These are phyloP conservation scores for Trachelus iudaicus DNA, from an alignment of 2,888 invertebrate species.

Conservation along the genomic window DNA sequence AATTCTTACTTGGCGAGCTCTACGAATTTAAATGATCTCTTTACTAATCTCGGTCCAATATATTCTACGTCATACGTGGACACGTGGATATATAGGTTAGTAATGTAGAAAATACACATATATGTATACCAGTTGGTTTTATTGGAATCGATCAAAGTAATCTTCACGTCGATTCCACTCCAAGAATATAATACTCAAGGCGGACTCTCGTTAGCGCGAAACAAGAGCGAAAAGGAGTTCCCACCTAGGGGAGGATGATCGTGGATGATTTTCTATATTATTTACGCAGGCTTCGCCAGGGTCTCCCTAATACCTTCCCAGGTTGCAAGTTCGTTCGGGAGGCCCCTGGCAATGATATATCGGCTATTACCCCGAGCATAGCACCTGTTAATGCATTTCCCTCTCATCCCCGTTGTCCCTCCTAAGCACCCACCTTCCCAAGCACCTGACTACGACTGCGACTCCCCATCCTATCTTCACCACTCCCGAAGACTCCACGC, in stretches of 20 bases:
- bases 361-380: slow-evolving; percentile 52
- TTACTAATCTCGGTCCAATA: not conserved
- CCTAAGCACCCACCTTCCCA: slow-evolving; percentile 39
- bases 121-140: not conserved
- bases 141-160: not conserved
- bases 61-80: not conserved
- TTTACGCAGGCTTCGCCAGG: slow-evolving; percentile 13
- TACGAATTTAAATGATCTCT: not conserved
- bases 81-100: not conserved
- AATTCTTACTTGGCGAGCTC: not conserved
- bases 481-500: slow-evolving; percentile 9
- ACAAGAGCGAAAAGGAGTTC: not conserved
- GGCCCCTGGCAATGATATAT: slow-evolving; percentile 51
- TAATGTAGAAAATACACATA: not conserved
- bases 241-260: slow-evolving; percentile 9
- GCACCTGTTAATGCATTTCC: slow-evolving; percentile 59
- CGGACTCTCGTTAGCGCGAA: slow-evolving; percentile 2
- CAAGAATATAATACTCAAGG: not conserved
- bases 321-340: slow-evolving; percentile 30
- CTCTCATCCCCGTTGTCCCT: slow-evolving; percentile 40
- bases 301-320: slow-evolving; percentile 8
- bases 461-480: slow-evolving; percentile 10
- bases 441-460: slow-evolving; percentile 49
- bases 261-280: slow-evolving; percentile 18
- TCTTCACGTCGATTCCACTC: not conserved